A percentile compares a stretch with the other conserved stretches of the same genome.
Conservation (phyloP, 2,113 vertebrate genomes). For the Scalopus aquaticus region DNA sequence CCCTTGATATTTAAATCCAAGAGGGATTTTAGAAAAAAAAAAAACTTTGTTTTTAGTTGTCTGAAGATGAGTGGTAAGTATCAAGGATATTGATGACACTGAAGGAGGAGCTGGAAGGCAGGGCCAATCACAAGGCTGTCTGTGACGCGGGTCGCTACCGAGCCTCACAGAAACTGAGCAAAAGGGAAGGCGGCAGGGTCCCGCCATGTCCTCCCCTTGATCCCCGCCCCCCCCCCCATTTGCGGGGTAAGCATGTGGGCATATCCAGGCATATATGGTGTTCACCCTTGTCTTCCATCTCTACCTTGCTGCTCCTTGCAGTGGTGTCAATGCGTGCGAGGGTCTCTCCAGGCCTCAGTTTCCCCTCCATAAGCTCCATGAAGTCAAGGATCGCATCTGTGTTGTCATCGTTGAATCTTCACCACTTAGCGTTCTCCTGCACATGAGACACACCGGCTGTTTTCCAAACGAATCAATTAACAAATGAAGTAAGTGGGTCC, state of each 20-base stretch:
- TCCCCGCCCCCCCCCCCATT: neutral
- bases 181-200: neutral
- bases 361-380: neutral
- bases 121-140: neutral
- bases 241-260: neutral
- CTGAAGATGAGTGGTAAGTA: constrained; percentile 31
- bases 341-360: neutral
- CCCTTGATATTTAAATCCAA: constrained; percentile 56
- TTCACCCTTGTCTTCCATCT: neutral
- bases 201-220: neutral
- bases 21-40: neutral
- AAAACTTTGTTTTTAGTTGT: constrained; percentile 39
- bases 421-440: neutral
- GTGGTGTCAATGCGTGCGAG: neutral
- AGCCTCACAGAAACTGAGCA: neutral
- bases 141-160: neutral
- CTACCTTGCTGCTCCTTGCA: neutral
- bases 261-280: neutral
- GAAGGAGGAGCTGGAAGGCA: neutral
- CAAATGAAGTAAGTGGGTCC: neutral
- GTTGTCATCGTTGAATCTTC: neutral
- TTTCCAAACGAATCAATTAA: constrained; percentile 36
- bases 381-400: neutral
- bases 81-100: neutral
- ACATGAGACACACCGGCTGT: neutral